Evolutionary conservation across 2,113 vertebrate species (phyloP), one percentile per base, ranked within the genome.

Genomic region (Actenoides hombroni): DNA sequence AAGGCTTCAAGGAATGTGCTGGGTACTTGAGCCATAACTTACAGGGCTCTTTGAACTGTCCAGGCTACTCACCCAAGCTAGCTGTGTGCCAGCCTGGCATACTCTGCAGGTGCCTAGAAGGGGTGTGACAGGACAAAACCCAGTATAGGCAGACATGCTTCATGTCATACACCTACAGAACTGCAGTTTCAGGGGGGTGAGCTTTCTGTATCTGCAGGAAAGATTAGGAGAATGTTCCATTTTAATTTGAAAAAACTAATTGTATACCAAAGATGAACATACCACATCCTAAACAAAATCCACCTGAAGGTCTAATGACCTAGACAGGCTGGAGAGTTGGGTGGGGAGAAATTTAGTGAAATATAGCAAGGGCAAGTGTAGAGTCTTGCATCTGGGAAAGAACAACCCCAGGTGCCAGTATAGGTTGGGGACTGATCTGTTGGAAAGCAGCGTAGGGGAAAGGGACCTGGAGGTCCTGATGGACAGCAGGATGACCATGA

Each of bases 41-140:
- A 10, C 6, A 35, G 15, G 23, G 5, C 24, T 70, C 37, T 91
- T 46, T 64, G 24, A 86, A 77, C 49, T 63, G 14, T 44, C 29
- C 19, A 10, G 39, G 33, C 67, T 35, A 3, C 26, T 56, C 63
- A 31, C 26, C 13, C 40, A 44, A 18, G 18, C 20, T 37, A 25
- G 5, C 21, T 3, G 3, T 53, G 25, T 17, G 11, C n/a, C 40
- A 75, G 3, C 14, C 51, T 88, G 57, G 37, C 25, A 6, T 76
- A 19, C 16, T 83, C 0, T 0, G 5, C 35, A 40, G 13, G 15
- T 76, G 16, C 31, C 21, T 24, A 1, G 3, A 5, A 13, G 5
- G 35, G 9, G 8, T 5, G 0, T 14, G 33, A 73, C 16, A 51
- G 63, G 40, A 29, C 15, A 64, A 85, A 60, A 65, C 6, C 16